Evolutionary conservation across 2,797 vertebrate genomes (phyloP), one percentile per base, ranked within the genome.

Genomic region (Amphiprion clarkii): DNA sequence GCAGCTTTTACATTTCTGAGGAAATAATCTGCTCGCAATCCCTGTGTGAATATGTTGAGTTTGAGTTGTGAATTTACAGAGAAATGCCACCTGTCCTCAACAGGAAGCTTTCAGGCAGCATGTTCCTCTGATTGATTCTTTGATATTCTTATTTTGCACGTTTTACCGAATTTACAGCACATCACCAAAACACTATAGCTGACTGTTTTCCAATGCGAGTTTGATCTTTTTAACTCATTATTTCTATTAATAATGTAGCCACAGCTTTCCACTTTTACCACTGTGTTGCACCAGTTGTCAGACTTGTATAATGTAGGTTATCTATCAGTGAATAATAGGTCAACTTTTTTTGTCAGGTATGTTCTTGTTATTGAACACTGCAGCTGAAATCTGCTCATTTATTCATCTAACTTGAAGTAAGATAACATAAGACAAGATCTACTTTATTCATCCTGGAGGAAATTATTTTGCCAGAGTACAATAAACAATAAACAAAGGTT

Each of bases 1-100:
- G 55, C 29, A 40, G 57, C 14, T 69, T 85, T 76, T 8, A 70
- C 33, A 71, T 8, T 81, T 81, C 74, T 61, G 62, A 86, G 27
- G 63, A 88, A 85, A 73, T 48, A 71, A 65, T 82, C 71, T 56
- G 65, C n/a, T 61, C 6, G n/a, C 40, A 74, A 70, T 62, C 52
- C 56, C 53, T 67, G 21, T 27, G 42, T 63, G 36, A 74, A 46
- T 48, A 11, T 23, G n/a, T 16, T 54, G 65, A 52, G 58, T 59
- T 75, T 61, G 48, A 65, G 33, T 0, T 19, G n/a, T 71, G 56
- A 71, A 53, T 74, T 68, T 75, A 60, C 53, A 54, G 52, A 78
- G 56, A 82, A 74, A 5, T 58, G 19, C 44, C 61, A 68, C 53
- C 60, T 53, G 44, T 67, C 39, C 63, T 74, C 54, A 74, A 85